These are phyloP conservation scores for Leucophenga montana DNA, from an alignment of 2,888 invertebrate species.

Conservation along the genomic window DNA sequence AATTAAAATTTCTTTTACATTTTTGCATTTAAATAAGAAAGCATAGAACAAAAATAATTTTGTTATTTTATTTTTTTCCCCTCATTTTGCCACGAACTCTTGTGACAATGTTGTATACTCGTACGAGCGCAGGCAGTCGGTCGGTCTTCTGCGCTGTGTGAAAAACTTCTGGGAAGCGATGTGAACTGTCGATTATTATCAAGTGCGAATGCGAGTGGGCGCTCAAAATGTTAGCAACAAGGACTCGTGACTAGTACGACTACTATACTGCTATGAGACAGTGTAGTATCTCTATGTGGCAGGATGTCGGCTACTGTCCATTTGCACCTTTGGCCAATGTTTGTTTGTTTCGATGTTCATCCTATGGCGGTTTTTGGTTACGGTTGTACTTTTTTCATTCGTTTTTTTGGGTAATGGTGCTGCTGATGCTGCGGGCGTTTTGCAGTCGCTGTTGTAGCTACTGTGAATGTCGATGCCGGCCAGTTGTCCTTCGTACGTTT, in stretches of 20 bases:
- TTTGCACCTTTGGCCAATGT: constrained; percentile 64
- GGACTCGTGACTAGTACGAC: no score
- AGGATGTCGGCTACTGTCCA: constrained; percentile 46
- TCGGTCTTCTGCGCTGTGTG: no score
- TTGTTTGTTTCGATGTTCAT: constrained; percentile 21
- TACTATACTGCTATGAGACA: no score
- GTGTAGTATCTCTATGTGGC: neutral
- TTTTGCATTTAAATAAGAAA: constrained; percentile 28
- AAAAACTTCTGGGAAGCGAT: neutral
- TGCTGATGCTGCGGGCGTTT: constrained; percentile 12
- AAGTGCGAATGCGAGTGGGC: constrained; percentile 8
- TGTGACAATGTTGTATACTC: neutral
- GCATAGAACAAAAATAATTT: constrained; percentile 38
- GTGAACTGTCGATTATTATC: constrained; percentile 25
- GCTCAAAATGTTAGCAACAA: no score
- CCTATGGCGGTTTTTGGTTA: constrained; percentile 23
- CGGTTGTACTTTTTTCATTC: constrained; percentile 18
- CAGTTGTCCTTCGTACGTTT: constrained; percentile 14
- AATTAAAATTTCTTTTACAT: constrained; percentile 27
- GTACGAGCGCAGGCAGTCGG: neutral
- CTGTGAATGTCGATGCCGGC: constrained; percentile 19
- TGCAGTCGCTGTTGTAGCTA: constrained; percentile 41
- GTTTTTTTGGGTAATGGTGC: constrained; percentile 44
- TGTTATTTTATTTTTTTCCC: constrained; percentile 4
- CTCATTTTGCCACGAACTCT: no score